Percentiles rank a stretch among this genome's conserved stretches.
Evolutionary conservation across 1,140 invertebrate genomes (phyloP).

Genomic region (Bombus waltoni): DNA sequence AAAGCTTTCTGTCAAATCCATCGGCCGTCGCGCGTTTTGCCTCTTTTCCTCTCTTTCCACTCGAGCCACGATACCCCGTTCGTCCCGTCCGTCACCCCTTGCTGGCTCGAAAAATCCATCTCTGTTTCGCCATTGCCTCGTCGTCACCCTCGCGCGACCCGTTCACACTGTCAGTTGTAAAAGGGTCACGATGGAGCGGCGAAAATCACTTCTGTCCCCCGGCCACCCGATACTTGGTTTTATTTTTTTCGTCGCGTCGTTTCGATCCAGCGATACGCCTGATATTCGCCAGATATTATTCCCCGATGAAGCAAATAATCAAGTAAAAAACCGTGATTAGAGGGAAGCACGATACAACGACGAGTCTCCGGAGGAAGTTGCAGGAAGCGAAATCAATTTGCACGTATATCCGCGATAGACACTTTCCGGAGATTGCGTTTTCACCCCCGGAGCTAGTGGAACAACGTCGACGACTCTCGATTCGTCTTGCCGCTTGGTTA

Average conservation of each 20-base stretch:
- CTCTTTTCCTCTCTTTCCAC: slow-evolving; percentile 42
- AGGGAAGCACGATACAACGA: neutral
- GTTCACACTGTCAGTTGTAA: slow-evolving; percentile 41
- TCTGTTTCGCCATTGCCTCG: slow-evolving; percentile 18
- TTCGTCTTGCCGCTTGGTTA: slow-evolving; percentile 56
- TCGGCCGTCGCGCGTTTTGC: slow-evolving; percentile 65
- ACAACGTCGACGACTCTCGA: slow-evolving; percentile 53
- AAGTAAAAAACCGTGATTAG: slow-evolving; percentile 21
- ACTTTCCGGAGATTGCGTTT: slow-evolving; percentile 60
- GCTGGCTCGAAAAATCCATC: slow-evolving; percentile 22
- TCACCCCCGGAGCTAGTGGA: slow-evolving; percentile 30
- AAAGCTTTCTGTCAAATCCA: slow-evolving; percentile 81
- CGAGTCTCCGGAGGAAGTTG: neutral
- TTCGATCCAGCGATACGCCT: neutral
- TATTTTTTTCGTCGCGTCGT: neutral
- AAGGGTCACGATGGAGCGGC: slow-evolving; percentile 40
- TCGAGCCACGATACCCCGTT: neutral
- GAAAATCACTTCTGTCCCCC: slow-evolving; percentile 43
- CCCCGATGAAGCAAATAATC: neutral
- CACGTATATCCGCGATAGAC: slow-evolving; percentile 42
- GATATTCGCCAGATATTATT: neutral
- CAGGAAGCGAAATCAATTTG: slow-evolving; percentile 59
- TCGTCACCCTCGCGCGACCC: slow-evolving; percentile 11
- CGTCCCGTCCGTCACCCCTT: neutral
- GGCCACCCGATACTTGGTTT: neutral